Evolutionary conservation across 2,797 vertebrate species (phyloP), one percentile per base, ranked within the genome.

Genomic region (Geotrypetes seraphini): DNA sequence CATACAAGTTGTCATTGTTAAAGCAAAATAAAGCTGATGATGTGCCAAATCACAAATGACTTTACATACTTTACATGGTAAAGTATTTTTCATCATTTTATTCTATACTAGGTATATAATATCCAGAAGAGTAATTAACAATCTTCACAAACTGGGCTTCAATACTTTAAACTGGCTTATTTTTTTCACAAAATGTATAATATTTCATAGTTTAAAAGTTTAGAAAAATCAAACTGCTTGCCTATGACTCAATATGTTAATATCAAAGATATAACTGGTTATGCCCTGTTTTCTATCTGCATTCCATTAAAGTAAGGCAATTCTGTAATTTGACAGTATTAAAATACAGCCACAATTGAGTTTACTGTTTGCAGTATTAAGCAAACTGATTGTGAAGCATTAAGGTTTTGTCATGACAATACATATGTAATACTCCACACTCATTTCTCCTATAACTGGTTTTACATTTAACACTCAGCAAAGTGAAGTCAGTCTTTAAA

Each of bases 1-100:
- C 45, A 50, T 32, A 63, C 48, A 65, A 56, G 52, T 36, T 52
- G 47, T 62, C 47, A 55, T 48, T 66, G 49, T 35, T 62, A 33
- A 48, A 72, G 54, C 53, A 66, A 66, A 73, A 63, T 69, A 61
- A n/a, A 60, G 51, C 57, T 66, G 66, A 57, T 78, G 63, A 57
- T 34, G 36, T 69, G 69, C 39, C 69, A 78, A 71, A 78, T 69
- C 63, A 71, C 69, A 69, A 73, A 71, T 62, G 61, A 61, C 54
- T 57, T 57, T 51, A 56, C 63, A 68, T 71, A 75, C 75, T 82
- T 82, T 82, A 82, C 75, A 82, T 54, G 61, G 75, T 82, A 82
- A 82, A 82, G 79, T 63, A 74, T 61, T 51, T 73, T 43, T 60
- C 65, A 55, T 69, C 66, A 44, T 56, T 57, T 69, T 66, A 71